These are phyloP conservation scores for Agapornis roseicollis DNA, from an alignment of 2,113 vertebrate genomes.

Conservation along the genomic window DNA sequence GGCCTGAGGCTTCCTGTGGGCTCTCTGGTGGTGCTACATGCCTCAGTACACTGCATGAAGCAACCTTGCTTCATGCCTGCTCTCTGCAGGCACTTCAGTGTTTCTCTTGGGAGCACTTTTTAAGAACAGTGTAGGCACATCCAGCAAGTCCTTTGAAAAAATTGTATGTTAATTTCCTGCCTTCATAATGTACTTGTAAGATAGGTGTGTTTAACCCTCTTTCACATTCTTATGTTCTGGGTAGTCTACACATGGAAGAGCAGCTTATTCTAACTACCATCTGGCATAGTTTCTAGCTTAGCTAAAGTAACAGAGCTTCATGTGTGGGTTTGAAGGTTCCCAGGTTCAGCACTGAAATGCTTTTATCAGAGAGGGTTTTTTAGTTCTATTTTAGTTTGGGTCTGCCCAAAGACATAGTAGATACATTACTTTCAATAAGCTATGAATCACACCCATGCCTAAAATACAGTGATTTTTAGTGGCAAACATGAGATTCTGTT, in stretches of 20 bases:
- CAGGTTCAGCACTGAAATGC: not conserved
- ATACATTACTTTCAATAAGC: not conserved
- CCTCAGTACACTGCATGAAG: not conserved
- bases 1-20: not conserved
- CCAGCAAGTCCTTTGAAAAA: not conserved
- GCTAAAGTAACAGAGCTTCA: not conserved
- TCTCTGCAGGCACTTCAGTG: not conserved
- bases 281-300: not conserved
- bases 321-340: not conserved
- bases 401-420: not conserved
- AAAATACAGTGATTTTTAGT: not conserved
- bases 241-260: not conserved
- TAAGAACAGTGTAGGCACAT: not conserved
- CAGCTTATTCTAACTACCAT: not conserved
- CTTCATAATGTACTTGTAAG: not conserved
- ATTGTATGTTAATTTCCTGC: not conserved
- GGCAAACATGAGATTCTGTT: not conserved
- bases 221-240: not conserved
- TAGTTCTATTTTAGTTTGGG: not conserved
- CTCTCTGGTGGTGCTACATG: rapidly evolving
- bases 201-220: not conserved
- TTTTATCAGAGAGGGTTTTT: not conserved
- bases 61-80: not conserved
- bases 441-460: not conserved
- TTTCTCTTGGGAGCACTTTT: not conserved